A percentile compares a stretch with the other conserved stretches of the same genome.
Conservation (phyloP, 2,113 vertebrate genomes). For the Marmota flaviventris region DNA sequence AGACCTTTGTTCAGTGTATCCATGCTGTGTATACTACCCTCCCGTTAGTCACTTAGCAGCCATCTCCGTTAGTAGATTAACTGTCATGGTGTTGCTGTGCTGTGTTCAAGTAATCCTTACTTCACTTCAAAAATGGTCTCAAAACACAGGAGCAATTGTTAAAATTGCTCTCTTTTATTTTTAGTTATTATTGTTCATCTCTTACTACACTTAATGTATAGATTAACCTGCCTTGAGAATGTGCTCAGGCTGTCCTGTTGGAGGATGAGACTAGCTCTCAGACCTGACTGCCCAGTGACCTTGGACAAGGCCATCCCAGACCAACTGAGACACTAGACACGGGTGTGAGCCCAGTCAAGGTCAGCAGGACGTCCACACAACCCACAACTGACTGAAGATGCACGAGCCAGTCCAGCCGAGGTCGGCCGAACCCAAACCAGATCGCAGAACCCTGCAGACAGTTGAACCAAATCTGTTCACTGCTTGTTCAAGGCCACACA, state of each 20-base stretch:
- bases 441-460: neutral
- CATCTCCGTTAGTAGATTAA: neutral
- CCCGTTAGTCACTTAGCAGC: no score
- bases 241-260: accelerated
- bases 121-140: neutral
- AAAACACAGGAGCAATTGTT: no score
- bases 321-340: neutral
- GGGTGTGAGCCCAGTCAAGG: neutral
- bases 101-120: neutral
- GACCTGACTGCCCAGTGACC: no score
- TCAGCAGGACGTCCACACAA: neutral
- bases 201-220: neutral
- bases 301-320: neutral
- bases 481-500: no score
- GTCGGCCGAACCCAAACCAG: neutral
- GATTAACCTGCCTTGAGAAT: neutral
- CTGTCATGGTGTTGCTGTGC: neutral
- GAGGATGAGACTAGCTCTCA: neutral
- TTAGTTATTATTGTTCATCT: neutral
- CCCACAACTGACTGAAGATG: accelerated
- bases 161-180: neutral
- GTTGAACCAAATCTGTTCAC: neutral
- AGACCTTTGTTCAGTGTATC: neutral
- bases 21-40: neutral
- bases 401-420: accelerated